phyloP scores from a whole-genome alignment of 2,888 invertebrate species.

The Bimastos eiseni region DNA sequence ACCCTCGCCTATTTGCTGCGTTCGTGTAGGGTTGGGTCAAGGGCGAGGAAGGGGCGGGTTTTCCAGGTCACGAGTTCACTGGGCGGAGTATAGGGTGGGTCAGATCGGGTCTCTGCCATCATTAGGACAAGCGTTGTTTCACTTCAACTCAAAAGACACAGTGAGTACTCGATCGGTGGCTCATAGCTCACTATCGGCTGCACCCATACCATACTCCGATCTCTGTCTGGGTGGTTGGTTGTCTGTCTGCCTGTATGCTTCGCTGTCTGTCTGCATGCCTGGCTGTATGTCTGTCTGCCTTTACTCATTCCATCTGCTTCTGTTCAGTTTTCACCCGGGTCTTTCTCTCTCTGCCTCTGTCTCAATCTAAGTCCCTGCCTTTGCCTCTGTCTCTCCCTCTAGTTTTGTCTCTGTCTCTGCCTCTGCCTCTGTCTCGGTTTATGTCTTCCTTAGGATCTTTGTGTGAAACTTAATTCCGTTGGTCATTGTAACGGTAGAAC shows the following conservation, averaged over 20 bases:
- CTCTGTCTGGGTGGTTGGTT: not conserved
- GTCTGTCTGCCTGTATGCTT: not conserved
- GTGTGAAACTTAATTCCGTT: not conserved
- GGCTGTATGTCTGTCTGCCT: not conserved
- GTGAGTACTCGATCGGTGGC: too few species aligned
- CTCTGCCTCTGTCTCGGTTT: not conserved
- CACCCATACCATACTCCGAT: too few species aligned
- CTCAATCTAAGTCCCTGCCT: too few species aligned
- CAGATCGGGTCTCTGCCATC: not conserved
- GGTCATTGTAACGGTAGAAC: constrained; percentile 2
- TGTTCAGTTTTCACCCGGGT: not conserved
- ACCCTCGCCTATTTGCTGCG: not conserved
- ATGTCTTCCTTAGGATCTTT: not conserved
- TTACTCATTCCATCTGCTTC: not conserved
- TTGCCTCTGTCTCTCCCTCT: not conserved
- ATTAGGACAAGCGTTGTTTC: not conserved
- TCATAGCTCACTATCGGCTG: too few species aligned
- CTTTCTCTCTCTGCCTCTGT: not conserved
- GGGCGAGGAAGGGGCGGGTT: not conserved
- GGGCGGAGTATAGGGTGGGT: too few species aligned
- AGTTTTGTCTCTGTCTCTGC: not conserved
- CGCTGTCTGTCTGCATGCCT: not conserved
- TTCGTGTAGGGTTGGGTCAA: not conserved
- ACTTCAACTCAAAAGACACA: too few species aligned
- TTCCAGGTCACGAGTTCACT: not conserved